Percentiles rank a stretch among this genome's conserved stretches.
Evolutionary conservation across 2,113 vertebrate genomes (phyloP).

Genomic region (Eptatretus burgeri): DNA sequence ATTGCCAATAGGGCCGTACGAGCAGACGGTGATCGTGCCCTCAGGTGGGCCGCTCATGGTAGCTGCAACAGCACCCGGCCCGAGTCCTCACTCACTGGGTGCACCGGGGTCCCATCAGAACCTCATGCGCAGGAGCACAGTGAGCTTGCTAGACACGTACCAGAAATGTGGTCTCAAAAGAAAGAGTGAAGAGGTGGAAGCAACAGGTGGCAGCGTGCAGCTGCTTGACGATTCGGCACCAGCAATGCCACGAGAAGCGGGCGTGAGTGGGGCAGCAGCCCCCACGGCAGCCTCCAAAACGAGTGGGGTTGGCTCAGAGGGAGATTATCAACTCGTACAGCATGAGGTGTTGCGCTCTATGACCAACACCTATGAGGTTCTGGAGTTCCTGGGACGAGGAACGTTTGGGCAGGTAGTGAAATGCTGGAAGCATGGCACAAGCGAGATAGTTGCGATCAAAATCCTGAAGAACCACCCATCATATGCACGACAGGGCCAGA

Average conservation of each 20-base stretch:
- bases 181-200: constrained; percentile 90
- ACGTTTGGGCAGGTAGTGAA: constrained; percentile 92
- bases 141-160: constrained; percentile 40
- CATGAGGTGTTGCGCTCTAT: constrained; percentile 91
- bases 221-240: constrained; percentile 92
- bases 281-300: constrained; percentile 36
- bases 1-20: neutral
- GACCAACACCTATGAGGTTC: constrained; percentile 83
- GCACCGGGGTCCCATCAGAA: constrained; percentile 26
- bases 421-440: constrained; percentile 89
- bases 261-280: neutral
- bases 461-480: constrained; percentile 93
- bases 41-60: constrained; percentile 41
- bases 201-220: constrained; percentile 77
- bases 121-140: constrained; percentile 32
- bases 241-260: constrained; percentile 32
- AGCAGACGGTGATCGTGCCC: neutral
- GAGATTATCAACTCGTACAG: constrained; percentile 91
- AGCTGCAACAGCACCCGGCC: constrained; percentile 78
- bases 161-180: constrained; percentile 78
- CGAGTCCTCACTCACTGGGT: constrained; percentile 32
- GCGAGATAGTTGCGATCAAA: constrained; percentile 93
- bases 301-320: constrained; percentile 73
- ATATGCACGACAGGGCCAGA: constrained; percentile 80
- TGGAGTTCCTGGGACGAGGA: constrained; percentile 77